Conservation (phyloP, 1,140 invertebrate genomes). For the Cyclina sinensis region DNA sequence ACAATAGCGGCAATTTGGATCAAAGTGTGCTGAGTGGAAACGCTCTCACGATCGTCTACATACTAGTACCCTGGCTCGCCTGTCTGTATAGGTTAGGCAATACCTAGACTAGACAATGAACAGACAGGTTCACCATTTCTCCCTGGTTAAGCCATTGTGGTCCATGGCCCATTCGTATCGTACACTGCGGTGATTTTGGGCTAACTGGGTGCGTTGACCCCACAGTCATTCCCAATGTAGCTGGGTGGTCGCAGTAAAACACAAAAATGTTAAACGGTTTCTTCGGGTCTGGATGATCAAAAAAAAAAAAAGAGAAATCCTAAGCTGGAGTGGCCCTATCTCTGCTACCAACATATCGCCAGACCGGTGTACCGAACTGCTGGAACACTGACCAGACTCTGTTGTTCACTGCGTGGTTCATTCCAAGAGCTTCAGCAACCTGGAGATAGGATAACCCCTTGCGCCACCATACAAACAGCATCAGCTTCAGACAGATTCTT, state of each 20-base stretch:
- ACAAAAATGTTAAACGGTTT: no score
- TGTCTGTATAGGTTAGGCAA: neutral
- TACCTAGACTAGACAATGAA: neutral
- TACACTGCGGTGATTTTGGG: no score
- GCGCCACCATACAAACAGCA: slow-evolving; percentile 77
- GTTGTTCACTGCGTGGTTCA: slow-evolving; percentile 21
- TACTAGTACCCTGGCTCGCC: neutral
- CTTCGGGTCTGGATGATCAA: no score
- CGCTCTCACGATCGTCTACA: no score
- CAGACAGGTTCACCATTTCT: no score
- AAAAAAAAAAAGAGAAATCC: no score
- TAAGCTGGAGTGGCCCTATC: neutral
- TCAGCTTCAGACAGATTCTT: slow-evolving; percentile 74
- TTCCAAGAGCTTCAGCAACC: neutral
- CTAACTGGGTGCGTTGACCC: no score
- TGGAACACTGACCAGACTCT: neutral
- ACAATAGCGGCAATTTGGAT: neutral
- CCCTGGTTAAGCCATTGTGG: no score
- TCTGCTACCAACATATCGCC: slow-evolving; percentile 6
- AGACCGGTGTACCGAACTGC: slow-evolving; percentile 21
- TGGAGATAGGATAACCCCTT: neutral
- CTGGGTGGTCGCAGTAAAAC: no score
- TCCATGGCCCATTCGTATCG: no score
- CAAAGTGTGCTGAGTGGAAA: no score
- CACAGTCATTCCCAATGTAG: no score